A percentile compares a stretch with the other conserved stretches of the same genome.
phyloP scores from a whole-genome alignment of 2,113 vertebrate genomes.

The Lasiurus cinereus region DNA sequence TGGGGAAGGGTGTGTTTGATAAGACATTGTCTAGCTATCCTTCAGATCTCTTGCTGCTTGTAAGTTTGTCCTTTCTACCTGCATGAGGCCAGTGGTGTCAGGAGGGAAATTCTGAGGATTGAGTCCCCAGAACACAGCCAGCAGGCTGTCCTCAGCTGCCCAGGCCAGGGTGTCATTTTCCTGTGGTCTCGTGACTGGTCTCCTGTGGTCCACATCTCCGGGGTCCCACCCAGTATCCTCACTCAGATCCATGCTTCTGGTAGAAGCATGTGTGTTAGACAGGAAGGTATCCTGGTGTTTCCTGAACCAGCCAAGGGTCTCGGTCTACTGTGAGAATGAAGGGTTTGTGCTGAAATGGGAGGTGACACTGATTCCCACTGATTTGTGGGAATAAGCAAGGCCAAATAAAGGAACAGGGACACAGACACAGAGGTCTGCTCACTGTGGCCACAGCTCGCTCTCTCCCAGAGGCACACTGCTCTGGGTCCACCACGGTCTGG shows the following conservation, averaged over 20 bases:
- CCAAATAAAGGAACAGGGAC: background rate
- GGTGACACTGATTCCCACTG: rapidly evolving
- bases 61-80: background rate
- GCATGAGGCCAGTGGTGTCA: background rate
- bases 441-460: background rate
- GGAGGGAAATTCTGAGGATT: background rate
- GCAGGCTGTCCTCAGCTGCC: background rate
- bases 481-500: background rate
- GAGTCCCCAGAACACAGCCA: background rate
- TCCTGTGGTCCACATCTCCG: background rate
- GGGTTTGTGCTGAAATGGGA: background rate
- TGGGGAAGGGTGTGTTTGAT: background rate
- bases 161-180: background rate
- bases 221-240: background rate
- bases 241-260: background rate
- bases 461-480: background rate
- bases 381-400: background rate
- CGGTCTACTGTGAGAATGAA: background rate
- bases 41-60: background rate
- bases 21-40: background rate
- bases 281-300: background rate
- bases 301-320: background rate
- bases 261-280: background rate
- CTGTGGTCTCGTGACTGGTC: background rate
- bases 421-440: background rate